Base-by-base conservation (phyloP, 2,113 vertebrate species). In the Microcebus ravelobensis region DNA sequence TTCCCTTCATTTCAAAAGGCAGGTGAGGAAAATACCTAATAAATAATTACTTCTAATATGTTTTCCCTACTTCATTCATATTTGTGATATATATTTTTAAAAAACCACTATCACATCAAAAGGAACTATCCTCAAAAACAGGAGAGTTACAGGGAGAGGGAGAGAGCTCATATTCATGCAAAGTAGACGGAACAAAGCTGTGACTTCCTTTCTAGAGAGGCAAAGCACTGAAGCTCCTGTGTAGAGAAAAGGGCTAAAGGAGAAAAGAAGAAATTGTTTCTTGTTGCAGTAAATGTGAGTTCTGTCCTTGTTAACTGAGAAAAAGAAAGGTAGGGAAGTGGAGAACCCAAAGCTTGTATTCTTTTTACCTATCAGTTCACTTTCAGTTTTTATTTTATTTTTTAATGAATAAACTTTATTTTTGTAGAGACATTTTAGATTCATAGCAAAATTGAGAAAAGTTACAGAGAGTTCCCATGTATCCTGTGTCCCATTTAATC, bases 131-230 rank as follows among this genome's bases (percentile, higher is more conserved):
- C 2, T 17, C 36, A 87, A 27, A 74, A 94, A 13, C 17, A 8
- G 13, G 3, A 79, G 21, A 52, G 0, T 29, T 79, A 8, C 4
- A 63, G 2, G n/a, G 4, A 13, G 0, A 81, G 2, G 36, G 15
- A 71, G 13, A 12, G 10, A 65, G 48, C 23, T 67, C 21, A 59
- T 21, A 45, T 55, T 27, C 4, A 2, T 82, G 13, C 23, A n/a
- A 67, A 73, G 27, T 1, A 67, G 15, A 8, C 6, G 70, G 29
- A 63, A 63, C 11, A 45, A 87, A 73, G 5, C 21, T 67, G 2
- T 29, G 23, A 50, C 9, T 23, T 45, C 3, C 55, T 86, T 88
- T 73, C 34, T 77, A 68, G 18, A 70, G 42, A 83, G 17, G 9
- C 8, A 68, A 42, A 80, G 14, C 21, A 29, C n/a, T 12, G 10